phyloP scores from a whole-genome alignment of 2,888 invertebrate species.

The Caenorhabditis japonica region DNA sequence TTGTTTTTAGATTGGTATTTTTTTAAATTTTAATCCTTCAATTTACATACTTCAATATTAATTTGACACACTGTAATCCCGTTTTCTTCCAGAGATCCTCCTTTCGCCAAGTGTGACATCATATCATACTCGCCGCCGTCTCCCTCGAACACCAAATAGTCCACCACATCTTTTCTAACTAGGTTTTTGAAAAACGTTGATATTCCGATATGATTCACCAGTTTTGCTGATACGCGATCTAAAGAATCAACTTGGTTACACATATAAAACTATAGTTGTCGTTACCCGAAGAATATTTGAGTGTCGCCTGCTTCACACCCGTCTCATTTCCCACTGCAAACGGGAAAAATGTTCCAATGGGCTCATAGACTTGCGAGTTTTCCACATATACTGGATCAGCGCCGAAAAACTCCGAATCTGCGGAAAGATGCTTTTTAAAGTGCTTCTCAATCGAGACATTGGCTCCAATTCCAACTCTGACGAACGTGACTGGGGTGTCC shows the following conservation, averaged over 20 bases:
- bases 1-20: slow-evolving; percentile 1
- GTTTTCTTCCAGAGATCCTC: slow-evolving; percentile 35
- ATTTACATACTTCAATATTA: slow-evolving; percentile 32
- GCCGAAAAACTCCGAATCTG: slow-evolving; percentile 38
- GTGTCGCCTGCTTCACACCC: slow-evolving; percentile 25
- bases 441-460: slow-evolving; percentile 26
- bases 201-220: slow-evolving; percentile 34
- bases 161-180: slow-evolving; percentile 31
- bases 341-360: slow-evolving; percentile 43
- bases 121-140: slow-evolving; percentile 46
- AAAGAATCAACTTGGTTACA: neutral
- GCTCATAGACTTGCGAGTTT: slow-evolving; percentile 29
- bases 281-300: slow-evolving; percentile 26
- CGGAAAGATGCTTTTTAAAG: slow-evolving; percentile 18
- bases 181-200: slow-evolving; percentile 42
- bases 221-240: slow-evolving; percentile 15
- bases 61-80: slow-evolving; percentile 48
- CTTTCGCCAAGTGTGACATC: slow-evolving; percentile 38
- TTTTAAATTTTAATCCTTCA: neutral
- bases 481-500: slow-evolving; percentile 34
- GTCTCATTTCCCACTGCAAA: slow-evolving; percentile 44
- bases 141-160: slow-evolving; percentile 43
- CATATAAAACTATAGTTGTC: neutral
- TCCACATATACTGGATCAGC: slow-evolving; percentile 40
- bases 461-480: slow-evolving; percentile 30